phyloP scores from a whole-genome alignment of 2,888 invertebrate genomes.

The Melanargia galathea region DNA sequence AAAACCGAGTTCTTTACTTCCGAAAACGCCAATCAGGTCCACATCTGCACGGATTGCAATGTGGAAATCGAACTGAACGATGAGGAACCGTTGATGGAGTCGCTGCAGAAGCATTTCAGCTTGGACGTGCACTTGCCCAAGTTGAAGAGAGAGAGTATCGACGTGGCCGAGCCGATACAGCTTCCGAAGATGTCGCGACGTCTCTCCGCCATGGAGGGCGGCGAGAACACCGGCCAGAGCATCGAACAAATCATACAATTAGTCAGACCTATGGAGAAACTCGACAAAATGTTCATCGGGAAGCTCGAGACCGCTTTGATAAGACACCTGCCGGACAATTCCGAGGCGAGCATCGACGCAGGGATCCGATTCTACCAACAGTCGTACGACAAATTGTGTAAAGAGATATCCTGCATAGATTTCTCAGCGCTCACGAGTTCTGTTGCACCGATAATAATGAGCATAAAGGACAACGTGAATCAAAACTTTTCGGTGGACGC shows the following conservation, averaged over 20 bases:
- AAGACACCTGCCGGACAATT: slow-evolving; percentile 69
- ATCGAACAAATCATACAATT: slow-evolving; percentile 58
- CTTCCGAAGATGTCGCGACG: slow-evolving; percentile 74
- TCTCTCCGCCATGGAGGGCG: slow-evolving; percentile 66
- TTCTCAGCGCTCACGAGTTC: slow-evolving; percentile 68
- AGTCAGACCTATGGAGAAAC: slow-evolving; percentile 61
- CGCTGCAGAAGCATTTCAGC: slow-evolving; percentile 71
- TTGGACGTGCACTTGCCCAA: slow-evolving; percentile 68
- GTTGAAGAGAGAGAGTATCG: slow-evolving; percentile 70
- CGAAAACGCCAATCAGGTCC: slow-evolving; percentile 69
- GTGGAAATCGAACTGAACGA: slow-evolving; percentile 73
- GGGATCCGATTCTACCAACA: slow-evolving; percentile 69
- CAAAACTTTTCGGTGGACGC: slow-evolving; percentile 72
- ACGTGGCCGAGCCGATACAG: slow-evolving; percentile 70
- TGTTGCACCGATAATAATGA: slow-evolving; percentile 77
- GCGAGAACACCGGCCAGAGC: slow-evolving; percentile 59
- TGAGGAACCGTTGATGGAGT: slow-evolving; percentile 74
- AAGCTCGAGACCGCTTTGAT: slow-evolving; percentile 64
- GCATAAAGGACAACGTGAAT: slow-evolving; percentile 76
- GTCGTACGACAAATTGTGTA: slow-evolving; percentile 61
- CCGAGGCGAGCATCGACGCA: slow-evolving; percentile 68
- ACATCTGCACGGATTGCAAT: slow-evolving; percentile 74
- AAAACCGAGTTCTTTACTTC: slow-evolving; percentile 64
- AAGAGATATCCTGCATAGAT: slow-evolving; percentile 60
- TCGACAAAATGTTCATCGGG: slow-evolving; percentile 61